These are phyloP conservation scores for Scelioninae gen. 2 DNA, from an alignment of 2,888 invertebrate species.

Conservation along the genomic window DNA sequence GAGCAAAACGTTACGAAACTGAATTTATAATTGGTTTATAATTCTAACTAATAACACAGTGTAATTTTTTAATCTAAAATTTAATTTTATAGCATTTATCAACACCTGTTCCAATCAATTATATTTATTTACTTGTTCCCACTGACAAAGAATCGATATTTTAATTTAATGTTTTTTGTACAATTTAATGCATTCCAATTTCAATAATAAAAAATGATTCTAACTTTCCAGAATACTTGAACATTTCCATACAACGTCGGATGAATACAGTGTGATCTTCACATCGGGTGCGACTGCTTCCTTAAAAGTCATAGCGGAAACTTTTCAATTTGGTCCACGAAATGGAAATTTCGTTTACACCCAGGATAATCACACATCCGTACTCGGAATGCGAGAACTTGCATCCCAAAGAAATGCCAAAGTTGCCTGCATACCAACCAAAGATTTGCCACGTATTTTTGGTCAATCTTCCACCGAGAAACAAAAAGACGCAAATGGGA, in stretches of 20 bases:
- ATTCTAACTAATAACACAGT: no score
- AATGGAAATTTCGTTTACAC: conserved; percentile 86
- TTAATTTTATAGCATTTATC: no score
- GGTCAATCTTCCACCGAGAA: conserved; percentile 66
- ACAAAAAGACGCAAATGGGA: neutral
- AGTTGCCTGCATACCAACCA: conserved; percentile 78
- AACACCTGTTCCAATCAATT: no score
- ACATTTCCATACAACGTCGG: conserved; percentile 87
- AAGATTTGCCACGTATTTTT: conserved; percentile 77
- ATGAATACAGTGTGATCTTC: conserved; percentile 92
- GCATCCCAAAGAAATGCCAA: conserved; percentile 78
- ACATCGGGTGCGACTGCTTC: conserved; percentile 95
- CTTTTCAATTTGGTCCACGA: conserved; percentile 79
- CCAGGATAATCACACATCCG: conserved; percentile 96
- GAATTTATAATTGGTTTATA: no score
- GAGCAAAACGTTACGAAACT: no score
- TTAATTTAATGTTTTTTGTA: no score
- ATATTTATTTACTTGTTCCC: no score
- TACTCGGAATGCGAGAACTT: conserved; percentile 91
- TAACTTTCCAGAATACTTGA: conserved; percentile 81
- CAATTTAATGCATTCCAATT: no score
- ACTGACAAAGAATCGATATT: no score
- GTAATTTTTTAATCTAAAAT: no score
- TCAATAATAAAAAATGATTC: neutral
- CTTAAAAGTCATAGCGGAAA: conserved; percentile 88